Evolutionary conservation across 2,113 vertebrate species (phyloP).

Genomic region (Ammodytes marinus): DNA sequence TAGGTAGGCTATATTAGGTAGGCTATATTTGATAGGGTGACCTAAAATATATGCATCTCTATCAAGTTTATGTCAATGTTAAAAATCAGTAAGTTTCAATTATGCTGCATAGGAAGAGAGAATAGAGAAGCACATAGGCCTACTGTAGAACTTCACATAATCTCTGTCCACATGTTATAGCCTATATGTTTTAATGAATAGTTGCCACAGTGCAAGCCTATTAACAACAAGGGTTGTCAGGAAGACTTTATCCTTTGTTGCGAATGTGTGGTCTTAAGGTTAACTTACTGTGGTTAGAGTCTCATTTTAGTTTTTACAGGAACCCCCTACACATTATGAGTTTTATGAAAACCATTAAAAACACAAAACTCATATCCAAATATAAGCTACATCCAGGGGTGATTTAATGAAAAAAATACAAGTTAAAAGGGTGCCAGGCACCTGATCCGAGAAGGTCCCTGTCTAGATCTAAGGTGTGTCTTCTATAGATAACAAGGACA

Average conservation of each 20-base stretch:
- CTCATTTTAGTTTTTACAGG: not conserved
- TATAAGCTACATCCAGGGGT: no score
- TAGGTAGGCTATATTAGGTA: no score
- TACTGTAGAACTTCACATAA: no score
- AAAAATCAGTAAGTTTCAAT: not conserved
- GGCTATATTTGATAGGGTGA: not conserved
- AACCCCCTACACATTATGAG: not conserved
- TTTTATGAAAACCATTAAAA: not conserved
- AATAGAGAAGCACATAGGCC: not conserved
- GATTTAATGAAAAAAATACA: no score
- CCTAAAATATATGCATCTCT: not conserved
- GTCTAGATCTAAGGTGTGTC: not conserved
- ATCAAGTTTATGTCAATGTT: not conserved
- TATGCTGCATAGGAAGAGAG: not conserved
- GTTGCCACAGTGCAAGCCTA: not conserved
- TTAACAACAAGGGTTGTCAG: not conserved
- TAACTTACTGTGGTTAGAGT: not conserved
- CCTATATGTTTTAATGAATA: not conserved
- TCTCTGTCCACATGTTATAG: no score
- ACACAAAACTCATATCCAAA: not conserved
- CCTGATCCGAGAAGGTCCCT: no score
- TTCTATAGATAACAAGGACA: not conserved
- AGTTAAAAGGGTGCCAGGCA: no score
- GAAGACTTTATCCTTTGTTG: conserved; percentile 5
- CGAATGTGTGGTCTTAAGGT: conserved; percentile 12